A percentile compares a stretch with the other conserved stretches of the same genome.
phyloP scores from a whole-genome alignment of 2,888 invertebrate genomes.

The Thereva nobilitata region DNA sequence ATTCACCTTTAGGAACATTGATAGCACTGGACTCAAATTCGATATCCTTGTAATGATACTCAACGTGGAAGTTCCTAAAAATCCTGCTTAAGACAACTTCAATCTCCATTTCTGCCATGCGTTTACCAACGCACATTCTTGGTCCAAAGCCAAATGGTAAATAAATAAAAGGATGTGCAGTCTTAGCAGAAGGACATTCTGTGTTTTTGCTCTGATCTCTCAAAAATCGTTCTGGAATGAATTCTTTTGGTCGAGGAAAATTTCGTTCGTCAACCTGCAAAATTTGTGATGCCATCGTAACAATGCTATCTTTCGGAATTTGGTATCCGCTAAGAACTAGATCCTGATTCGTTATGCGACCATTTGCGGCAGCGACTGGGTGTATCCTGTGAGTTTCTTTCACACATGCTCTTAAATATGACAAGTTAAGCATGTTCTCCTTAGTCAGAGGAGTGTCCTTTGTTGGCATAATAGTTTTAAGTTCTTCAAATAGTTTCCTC shows the following conservation, averaged over 20 bases:
- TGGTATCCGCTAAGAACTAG: slow-evolving; percentile 66
- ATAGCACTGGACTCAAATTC: slow-evolving; percentile 47
- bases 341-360: slow-evolving; percentile 62
- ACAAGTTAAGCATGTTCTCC: slow-evolving; percentile 58
- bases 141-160: slow-evolving; percentile 53
- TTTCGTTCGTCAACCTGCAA: slow-evolving; percentile 66
- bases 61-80: slow-evolving; percentile 56
- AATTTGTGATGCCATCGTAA: slow-evolving; percentile 72
- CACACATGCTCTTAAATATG: slow-evolving; percentile 73
- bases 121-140: slow-evolving; percentile 69
- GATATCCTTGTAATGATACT: slow-evolving; percentile 53
- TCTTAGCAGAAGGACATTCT: slow-evolving; percentile 42
- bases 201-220: slow-evolving; percentile 9
- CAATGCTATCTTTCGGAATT: slow-evolving; percentile 67
- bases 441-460: slow-evolving; percentile 56
- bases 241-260: slow-evolving; percentile 59
- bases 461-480: slow-evolving; percentile 57
- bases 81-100: slow-evolving; percentile 61
- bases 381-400: slow-evolving; percentile 72
- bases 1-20: slow-evolving; percentile 48
- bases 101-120: slow-evolving; percentile 74
- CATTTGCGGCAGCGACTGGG: slow-evolving; percentile 65
- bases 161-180: slow-evolving; percentile 49
- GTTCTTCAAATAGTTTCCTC: slow-evolving; percentile 64
- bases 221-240: slow-evolving; percentile 72